Evolutionary conservation across 2,797 vertebrate species (phyloP), one percentile per base, ranked within the genome.

Genomic region (Serranus cabrilla): DNA sequence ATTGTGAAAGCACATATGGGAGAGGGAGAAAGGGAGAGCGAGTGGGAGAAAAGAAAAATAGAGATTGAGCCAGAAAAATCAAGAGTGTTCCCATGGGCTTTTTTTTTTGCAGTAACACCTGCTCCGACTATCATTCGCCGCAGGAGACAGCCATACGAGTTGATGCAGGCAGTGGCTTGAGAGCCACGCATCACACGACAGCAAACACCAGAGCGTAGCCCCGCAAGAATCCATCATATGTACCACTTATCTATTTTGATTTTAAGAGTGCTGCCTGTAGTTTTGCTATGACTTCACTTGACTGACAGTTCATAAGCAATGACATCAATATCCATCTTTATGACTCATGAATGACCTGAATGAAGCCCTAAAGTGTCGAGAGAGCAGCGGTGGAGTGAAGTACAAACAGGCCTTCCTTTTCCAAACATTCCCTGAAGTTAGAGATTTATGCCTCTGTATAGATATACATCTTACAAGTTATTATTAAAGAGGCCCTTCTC

Each of bases 81-180:
- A 60, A 81, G 73, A 76, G 71, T 72, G 81, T 65, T 91, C 68
- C 81, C 58, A 74, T 62, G 42, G 78, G 68, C 71, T 83, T 7
- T 88, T 66, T 82, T 73, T 87, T 87, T 88, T 73, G 16, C 77
- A 85, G 64, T 37, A 92, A 90, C 91, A 94, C 90, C 93, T 95
- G 92, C 90, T 87, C 76, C 65, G 65, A 68, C 67, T 78, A 69
- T 76, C 67, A 76, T 47, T 86, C 12, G 83, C 91, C 83, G 56
- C 69, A 75, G 91, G 93, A 88, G 72, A 90, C 71, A 91, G 45
- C 78, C 70, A 58, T 84, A 76, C 90, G 57, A 91, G 93, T 91
- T 78, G 71, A 84, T 84, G 81, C 93, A 95, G 82, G 93, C 71
- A 82, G 59, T 42, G 59, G 47, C 60, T 75, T 72, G 78, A 76